Evolutionary conservation across 2,113 vertebrate genomes (phyloP).

Genomic region (Dasyprocta punctata): DNA sequence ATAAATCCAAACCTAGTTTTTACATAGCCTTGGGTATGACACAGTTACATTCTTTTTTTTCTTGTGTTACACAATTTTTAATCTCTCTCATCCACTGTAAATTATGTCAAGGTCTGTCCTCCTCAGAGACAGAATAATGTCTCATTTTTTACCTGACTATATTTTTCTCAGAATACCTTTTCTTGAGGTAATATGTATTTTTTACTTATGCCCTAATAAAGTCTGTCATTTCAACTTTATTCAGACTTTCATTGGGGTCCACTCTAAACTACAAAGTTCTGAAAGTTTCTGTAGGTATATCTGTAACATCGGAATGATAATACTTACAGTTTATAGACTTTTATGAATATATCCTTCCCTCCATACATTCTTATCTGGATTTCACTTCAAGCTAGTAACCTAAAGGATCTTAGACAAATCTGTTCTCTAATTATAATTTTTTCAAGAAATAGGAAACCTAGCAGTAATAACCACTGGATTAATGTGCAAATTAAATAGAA

Average conservation of each 20-base stretch:
- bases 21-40: neutral
- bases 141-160: neutral
- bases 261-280: neutral
- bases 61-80: neutral
- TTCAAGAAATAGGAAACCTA: constrained; percentile 30
- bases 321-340: neutral
- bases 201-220: neutral
- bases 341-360: neutral
- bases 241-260: neutral
- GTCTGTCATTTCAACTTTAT: neutral
- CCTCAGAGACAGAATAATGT: neutral
- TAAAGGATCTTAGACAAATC: neutral
- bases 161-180: neutral
- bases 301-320: neutral
- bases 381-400: neutral
- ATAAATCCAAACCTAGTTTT: neutral
- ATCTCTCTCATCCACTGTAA: neutral
- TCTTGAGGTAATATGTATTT: neutral
- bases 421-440: neutral
- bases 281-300: neutral
- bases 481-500: constrained; percentile 38
- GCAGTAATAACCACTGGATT: neutral
- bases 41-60: neutral
- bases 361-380: neutral
- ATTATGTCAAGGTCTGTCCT: neutral